A percentile compares a stretch with the other conserved stretches of the same genome.
Evolutionary conservation across 1,140 invertebrate species (phyloP).

Genomic region (Drosophila arizonae): DNA sequence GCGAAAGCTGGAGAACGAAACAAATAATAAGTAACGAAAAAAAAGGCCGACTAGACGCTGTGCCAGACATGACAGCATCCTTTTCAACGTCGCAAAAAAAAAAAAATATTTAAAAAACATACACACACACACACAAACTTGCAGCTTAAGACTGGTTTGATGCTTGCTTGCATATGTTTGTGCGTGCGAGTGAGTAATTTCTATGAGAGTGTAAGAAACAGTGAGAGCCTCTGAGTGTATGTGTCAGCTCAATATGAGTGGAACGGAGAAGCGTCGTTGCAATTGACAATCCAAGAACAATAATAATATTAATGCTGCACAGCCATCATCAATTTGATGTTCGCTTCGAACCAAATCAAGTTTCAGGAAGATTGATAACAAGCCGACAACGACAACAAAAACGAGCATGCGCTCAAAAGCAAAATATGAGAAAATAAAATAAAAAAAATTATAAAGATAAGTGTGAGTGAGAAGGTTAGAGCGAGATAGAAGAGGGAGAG

Average conservation of each 20-base stretch:
- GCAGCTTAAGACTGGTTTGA: constrained; percentile 52
- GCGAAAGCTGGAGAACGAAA: constrained; percentile 27
- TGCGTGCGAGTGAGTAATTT: constrained; percentile 7
- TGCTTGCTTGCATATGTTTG: not conserved
- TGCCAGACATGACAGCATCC: constrained; percentile 48
- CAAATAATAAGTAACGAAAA: constrained; percentile 7
- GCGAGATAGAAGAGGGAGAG: constrained; percentile 21
- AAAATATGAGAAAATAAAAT: not conserved
- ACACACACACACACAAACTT: constrained; percentile 3
- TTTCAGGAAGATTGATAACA: constrained; percentile 50
- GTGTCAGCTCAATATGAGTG: constrained; percentile 4
- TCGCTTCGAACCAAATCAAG: constrained; percentile 24
- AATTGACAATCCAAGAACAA: constrained; percentile 13
- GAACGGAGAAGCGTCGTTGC: not conserved
- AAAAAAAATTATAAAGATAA: not conserved
- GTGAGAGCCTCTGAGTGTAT: constrained; percentile 14
- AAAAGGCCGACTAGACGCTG: constrained; percentile 46
- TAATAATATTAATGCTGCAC: constrained; percentile 26
- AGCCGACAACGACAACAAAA: constrained; percentile 53
- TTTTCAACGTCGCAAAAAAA: constrained; percentile 25
- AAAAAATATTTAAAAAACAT: constrained; percentile 1
- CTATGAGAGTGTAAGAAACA: constrained; percentile 1
- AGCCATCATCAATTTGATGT: constrained; percentile 45
- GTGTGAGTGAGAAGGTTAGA: constrained; percentile 8
- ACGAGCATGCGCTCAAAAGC: constrained; percentile 36